Percentiles rank a stretch among this genome's conserved stretches.
These are phyloP conservation scores for Nothocercus julius DNA, from an alignment of 2,113 vertebrate species.

Conservation along the genomic window DNA sequence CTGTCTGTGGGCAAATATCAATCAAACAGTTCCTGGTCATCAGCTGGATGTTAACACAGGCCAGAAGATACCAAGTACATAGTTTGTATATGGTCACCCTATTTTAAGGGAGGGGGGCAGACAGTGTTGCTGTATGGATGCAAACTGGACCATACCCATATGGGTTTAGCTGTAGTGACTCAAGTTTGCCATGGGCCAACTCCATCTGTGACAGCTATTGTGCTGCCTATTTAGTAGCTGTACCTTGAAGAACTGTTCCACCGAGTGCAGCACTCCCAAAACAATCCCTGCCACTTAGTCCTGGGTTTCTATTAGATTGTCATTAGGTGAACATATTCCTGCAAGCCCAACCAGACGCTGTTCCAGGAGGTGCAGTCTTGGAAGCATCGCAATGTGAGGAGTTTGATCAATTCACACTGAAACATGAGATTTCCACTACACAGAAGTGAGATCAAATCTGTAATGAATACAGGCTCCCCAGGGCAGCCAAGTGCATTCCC, in stretches of 20 bases:
- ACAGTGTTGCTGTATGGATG: background rate
- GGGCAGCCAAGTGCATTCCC: background rate
- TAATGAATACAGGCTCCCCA: background rate
- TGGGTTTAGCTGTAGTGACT: background rate
- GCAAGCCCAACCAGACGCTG: background rate
- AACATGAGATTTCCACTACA: background rate
- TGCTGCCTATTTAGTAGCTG: background rate
- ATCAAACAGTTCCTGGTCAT: background rate
- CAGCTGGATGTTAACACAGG: background rate
- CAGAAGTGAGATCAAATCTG: background rate
- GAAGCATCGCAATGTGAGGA: background rate
- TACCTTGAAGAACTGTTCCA: background rate
- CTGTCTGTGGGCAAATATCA: background rate
- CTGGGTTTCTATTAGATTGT: background rate
- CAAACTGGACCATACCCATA: background rate
- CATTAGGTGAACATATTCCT: background rate
- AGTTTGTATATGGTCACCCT: background rate
- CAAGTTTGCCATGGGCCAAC: background rate
- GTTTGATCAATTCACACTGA: background rate
- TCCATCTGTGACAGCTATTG: background rate
- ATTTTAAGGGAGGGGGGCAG: background rate
- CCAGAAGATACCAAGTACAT: background rate
- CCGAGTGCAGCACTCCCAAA: background rate
- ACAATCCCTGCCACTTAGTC: background rate
- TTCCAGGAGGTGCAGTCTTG: background rate